phyloP scores from a whole-genome alignment of 1,140 invertebrate species.

The Drosophila asahinai region DNA sequence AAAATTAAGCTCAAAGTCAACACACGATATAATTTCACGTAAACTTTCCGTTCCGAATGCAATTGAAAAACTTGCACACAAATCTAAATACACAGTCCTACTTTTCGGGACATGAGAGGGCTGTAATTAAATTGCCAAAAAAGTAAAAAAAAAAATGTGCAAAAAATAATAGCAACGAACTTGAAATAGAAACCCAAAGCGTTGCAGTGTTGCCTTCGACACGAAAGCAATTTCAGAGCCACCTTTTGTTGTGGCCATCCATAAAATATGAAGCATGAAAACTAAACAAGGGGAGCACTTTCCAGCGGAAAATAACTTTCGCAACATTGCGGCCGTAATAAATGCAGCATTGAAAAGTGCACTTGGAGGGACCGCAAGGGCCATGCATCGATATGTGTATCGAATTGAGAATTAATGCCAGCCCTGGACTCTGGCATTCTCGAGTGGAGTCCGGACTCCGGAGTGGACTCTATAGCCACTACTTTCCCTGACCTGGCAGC shows the following conservation, averaged over 20 bases:
- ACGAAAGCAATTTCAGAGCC: conserved; percentile 40
- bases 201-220: conserved; percentile 34
- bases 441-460: conserved; percentile 9
- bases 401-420: conserved; percentile 40
- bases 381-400: conserved; percentile 42
- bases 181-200: conserved; percentile 36
- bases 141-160: background rate
- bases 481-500: conserved; percentile 35
- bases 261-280: conserved; percentile 56
- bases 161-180: conserved; percentile 13
- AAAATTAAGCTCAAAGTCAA: conserved; percentile 16
- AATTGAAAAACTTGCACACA: conserved; percentile 37
- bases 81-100: conserved; percentile 17
- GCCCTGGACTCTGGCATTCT: background rate
- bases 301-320: conserved; percentile 54
- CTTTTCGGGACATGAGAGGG: conserved; percentile 17
- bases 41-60: conserved; percentile 4
- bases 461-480: background rate
- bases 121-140: conserved; percentile 45
- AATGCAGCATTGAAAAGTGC: conserved; percentile 63
- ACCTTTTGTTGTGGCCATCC: conserved; percentile 52
- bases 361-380: conserved; percentile 32
- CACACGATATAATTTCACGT: conserved; percentile 7
- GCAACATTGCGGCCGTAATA: conserved; percentile 51
- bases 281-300: conserved; percentile 35